Evolutionary conservation across 2,797 vertebrate species (phyloP), one percentile per base, ranked within the genome.

Genomic region (Amblyopsis hoosieri): DNA sequence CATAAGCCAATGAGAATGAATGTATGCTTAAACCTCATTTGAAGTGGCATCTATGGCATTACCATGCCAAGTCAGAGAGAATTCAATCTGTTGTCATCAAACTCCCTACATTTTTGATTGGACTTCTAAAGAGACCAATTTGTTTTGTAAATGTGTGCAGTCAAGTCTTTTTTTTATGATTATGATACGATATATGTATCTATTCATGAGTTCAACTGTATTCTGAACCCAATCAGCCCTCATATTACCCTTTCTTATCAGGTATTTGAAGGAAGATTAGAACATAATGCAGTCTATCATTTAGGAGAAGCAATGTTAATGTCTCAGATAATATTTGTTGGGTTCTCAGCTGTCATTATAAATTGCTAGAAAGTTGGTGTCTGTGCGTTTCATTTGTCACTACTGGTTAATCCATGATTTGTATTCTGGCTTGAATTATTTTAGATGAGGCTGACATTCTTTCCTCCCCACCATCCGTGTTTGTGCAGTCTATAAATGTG

Each of bases 1-100:
- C 89, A 83, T 87, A 89, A 92, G 87, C 88, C 87, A 87, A 88
- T 84, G 85, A 90, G 87, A 86, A 80, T 84, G 82, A 86, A 85
- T 89, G 85, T 87, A 89, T 86, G 86, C 89, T 89, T 84, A 89
- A 85, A 90, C 80, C 91, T 91, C 84, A 90, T 91, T 91, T 88
- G 75, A 90, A 89, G 84, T 85, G 87, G 87, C 87, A 83, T 89
- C 83, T 89, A 85, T 91, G 90, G 91, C 81, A 85, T 85, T 88
- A 84, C 85, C 81, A 80, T 87, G 90, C 87, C 87, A 90, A 89
- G 91, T 91, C 85, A 82, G 78, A 80, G 83, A 78, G 83, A 90
- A 88, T 90, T 87, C 84, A 86, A 90, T 90, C 85, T 89, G 85
- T 83, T 66, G 63, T 73, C 85, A 87, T 91, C 86, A 74, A n/a